Conservation (phyloP, 1,140 invertebrate species). For the Holcopasites calliopsidis region DNA sequence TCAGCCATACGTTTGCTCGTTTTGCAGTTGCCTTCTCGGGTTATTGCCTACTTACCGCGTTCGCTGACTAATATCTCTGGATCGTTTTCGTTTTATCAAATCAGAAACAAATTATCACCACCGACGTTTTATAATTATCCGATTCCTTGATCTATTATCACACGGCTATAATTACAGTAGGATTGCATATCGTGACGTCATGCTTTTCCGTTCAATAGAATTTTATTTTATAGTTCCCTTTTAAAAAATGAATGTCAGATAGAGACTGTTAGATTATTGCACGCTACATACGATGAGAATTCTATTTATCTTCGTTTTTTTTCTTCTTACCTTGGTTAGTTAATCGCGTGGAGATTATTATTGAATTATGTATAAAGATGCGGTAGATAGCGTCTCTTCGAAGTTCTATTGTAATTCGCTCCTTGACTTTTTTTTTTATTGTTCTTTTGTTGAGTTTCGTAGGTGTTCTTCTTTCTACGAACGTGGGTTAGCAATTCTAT, state of each 20-base stretch:
- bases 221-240: not conserved
- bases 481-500: no score
- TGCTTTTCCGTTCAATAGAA: no score
- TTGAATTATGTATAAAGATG: not conserved
- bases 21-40: conserved; percentile 15
- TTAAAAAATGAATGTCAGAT: no score
- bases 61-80: conserved; percentile 9
- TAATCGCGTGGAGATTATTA: not conserved
- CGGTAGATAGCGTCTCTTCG: not conserved
- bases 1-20: conserved; percentile 17
- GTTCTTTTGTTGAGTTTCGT: not conserved
- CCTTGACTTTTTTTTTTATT: not conserved
- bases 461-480: no score
- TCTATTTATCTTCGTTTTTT: not conserved
- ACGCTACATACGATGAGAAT: not conserved
- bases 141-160: not conserved
- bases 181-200: not conserved
- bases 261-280: no score
- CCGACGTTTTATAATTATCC: conserved; percentile 15
- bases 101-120: conserved; percentile 23
- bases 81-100: conserved; percentile 18
- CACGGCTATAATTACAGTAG: not conserved
- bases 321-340: not conserved
- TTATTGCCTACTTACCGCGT: conserved; percentile 27
- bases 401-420: not conserved